Conservation (phyloP, 2,888 invertebrate genomes). For the Amorpha juglandis region DNA sequence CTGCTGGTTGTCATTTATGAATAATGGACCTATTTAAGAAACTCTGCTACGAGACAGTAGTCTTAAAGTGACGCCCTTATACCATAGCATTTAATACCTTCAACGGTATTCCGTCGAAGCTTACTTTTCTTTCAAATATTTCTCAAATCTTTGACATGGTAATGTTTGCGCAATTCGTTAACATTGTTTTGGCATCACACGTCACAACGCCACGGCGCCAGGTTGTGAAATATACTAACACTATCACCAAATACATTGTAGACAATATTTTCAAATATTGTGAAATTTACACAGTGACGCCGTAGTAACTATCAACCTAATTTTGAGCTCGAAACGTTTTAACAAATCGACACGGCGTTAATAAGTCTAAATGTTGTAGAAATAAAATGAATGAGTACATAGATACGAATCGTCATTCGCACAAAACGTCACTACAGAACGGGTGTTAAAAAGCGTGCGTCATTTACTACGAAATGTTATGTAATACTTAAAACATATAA, state of each 20-base stretch:
- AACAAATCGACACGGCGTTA: constrained; percentile 30
- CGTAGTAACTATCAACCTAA: constrained; percentile 31
- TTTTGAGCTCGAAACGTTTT: constrained; percentile 34
- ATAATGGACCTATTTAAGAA: too few species aligned
- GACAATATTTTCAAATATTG: constrained; percentile 41
- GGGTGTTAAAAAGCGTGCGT: not conserved
- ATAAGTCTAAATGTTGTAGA: constrained; percentile 36
- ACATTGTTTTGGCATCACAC: constrained; percentile 38
- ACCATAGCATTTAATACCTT: not conserved
- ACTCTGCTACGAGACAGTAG: too few species aligned
- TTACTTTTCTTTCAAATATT: not conserved
- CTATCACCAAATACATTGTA: constrained; percentile 37
- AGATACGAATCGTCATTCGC: not conserved
- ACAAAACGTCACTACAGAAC: not conserved
- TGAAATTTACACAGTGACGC: constrained; percentile 35
- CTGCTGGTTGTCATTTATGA: too few species aligned
- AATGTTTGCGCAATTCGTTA: constrained; percentile 25
- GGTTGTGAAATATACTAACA: constrained; percentile 41
- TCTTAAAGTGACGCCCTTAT: too few species aligned
- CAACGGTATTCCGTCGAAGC: not conserved
- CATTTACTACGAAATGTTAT: not conserved
- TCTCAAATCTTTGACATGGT: constrained; percentile 6
- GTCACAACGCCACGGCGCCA: constrained; percentile 40
- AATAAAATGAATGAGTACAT: constrained; percentile 31
- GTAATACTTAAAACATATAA: not conserved